These are phyloP conservation scores for Nothobranchius kuhntae DNA, from an alignment of 2,113 vertebrate species.

Conservation along the genomic window DNA sequence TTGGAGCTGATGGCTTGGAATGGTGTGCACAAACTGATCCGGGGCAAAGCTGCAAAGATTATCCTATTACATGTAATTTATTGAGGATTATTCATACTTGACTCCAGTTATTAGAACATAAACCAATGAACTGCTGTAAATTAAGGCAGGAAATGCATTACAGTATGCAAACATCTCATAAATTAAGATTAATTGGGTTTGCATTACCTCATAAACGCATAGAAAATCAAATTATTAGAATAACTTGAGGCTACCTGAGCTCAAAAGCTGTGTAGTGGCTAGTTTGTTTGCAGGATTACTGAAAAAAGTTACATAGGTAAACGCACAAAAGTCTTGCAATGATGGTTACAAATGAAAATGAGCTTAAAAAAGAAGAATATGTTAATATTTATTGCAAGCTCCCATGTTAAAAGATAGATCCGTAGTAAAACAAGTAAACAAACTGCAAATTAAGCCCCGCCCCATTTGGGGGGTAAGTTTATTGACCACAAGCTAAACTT, in stretches of 20 bases:
- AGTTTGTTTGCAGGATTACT: not conserved
- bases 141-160: constrained; percentile 16
- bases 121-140: constrained; percentile 24
- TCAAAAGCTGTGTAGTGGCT: not conserved
- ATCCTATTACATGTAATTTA: constrained; percentile 38
- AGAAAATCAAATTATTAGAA: not conserved
- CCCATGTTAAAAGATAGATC: not conserved
- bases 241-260: not conserved
- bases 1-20: constrained; percentile 34
- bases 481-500: too few species aligned
- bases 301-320: not conserved
- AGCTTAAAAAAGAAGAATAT: not conserved
- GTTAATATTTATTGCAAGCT: not conserved
- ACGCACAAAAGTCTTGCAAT: not conserved
- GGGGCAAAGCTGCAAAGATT: constrained; percentile 27
- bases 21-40: constrained; percentile 18
- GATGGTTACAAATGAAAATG: not conserved
- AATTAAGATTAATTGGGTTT: not conserved
- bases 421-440: too few species aligned
- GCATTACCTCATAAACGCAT: not conserved
- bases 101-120: constrained; percentile 18
- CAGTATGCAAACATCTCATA: constrained; percentile 3
- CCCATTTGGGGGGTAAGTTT: too few species aligned
- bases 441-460: too few species aligned
- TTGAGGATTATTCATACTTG: constrained; percentile 41